A percentile compares a stretch with the other conserved stretches of the same genome.
Conservation (phyloP, 2,797 vertebrate species). For the Synaphobranchus kaupii region DNA sequence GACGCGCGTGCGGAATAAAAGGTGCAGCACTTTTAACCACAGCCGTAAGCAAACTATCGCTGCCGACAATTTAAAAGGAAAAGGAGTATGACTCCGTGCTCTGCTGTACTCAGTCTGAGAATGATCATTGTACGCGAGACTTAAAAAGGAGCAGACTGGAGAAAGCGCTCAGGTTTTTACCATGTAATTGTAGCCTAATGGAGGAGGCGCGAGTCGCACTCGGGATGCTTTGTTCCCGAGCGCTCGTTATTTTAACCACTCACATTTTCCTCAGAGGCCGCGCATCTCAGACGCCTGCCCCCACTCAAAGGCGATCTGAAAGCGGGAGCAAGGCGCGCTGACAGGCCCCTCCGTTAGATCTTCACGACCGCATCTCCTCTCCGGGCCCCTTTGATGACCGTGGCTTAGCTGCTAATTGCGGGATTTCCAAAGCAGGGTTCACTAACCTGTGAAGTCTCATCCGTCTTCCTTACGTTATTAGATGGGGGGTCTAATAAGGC, state of each 20-base stretch:
- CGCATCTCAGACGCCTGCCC: conserved; percentile 48
- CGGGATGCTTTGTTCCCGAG: conserved; percentile 44
- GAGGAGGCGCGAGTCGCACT: conserved; percentile 38
- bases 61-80: background rate
- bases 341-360: conserved; percentile 8
- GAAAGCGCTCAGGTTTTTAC: conserved; percentile 23
- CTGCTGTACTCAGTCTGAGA: background rate
- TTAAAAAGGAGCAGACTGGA: conserved; percentile 15
- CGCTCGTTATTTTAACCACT: conserved; percentile 30
- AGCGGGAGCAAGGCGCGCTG: conserved; percentile 56
- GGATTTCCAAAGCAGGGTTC: conserved; percentile 30
- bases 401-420: conserved; percentile 38
- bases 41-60: background rate
- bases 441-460: conserved; percentile 32
- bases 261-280: conserved; percentile 52
- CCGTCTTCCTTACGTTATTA: conserved; percentile 29
- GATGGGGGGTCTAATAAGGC: conserved; percentile 34
- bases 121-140: conserved; percentile 19
- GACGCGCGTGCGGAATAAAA: too few relatives aligned
- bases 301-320: conserved; percentile 58
- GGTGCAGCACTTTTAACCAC: too few relatives aligned
- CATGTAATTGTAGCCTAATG: conserved; percentile 27
- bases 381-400: conserved; percentile 30
- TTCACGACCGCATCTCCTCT: conserved; percentile 27
- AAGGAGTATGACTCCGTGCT: background rate